Conservation (phyloP, 2,113 vertebrate genomes). For the Eurypyga helias region DNA sequence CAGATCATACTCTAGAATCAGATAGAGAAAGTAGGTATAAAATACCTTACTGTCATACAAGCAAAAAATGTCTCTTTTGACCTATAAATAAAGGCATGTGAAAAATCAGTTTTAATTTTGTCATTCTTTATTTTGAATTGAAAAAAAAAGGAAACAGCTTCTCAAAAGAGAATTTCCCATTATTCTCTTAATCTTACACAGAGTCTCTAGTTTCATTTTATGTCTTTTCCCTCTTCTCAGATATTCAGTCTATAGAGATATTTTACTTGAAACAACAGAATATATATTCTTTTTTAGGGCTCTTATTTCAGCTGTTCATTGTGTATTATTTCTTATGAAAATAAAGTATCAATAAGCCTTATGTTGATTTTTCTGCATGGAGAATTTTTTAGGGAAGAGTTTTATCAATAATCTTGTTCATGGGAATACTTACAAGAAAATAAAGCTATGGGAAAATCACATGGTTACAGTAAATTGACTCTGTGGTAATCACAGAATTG, state of each 20-base stretch:
- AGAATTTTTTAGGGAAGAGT: neutral
- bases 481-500: neutral
- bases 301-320: neutral
- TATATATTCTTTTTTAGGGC: accelerated
- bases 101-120: neutral
- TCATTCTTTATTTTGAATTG: neutral
- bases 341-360: neutral
- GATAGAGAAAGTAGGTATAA: neutral
- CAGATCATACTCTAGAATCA: neutral
- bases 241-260: neutral
- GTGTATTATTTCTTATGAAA: neutral
- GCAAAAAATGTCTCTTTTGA: neutral
- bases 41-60: neutral
- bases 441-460: neutral
- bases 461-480: neutral
- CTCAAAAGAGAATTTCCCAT: neutral
- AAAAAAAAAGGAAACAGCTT: neutral
- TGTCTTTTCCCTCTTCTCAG: neutral
- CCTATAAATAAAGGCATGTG: neutral
- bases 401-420: neutral
- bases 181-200: neutral
- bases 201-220: neutral
- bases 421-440: neutral
- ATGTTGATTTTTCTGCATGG: neutral
- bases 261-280: neutral